Percentiles rank a stretch among this genome's conserved stretches.
Evolutionary conservation across 1,140 invertebrate genomes (phyloP).

Genomic region (Cyphomyrmex costatus): DNA sequence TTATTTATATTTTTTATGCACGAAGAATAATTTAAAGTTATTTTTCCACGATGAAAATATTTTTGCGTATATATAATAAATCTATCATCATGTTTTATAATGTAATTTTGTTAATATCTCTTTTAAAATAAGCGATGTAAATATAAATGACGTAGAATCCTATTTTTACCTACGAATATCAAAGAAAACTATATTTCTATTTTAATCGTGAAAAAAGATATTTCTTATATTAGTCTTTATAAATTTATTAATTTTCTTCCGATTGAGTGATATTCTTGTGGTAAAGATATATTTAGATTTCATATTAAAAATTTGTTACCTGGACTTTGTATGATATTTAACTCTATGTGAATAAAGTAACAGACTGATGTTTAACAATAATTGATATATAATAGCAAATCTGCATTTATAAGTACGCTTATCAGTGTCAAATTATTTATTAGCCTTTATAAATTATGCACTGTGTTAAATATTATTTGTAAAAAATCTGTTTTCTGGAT

Average conservation of each 20-base stretch:
- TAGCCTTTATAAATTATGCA: conserved; percentile 6
- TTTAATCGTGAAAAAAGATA: not conserved
- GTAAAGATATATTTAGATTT: not conserved
- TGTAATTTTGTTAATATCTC: not conserved
- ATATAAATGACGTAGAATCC: not conserved
- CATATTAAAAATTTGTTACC: not conserved
- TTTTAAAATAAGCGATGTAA: not conserved
- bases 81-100: not conserved
- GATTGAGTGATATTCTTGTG: not conserved
- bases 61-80: not conserved
- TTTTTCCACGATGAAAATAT: too few relatives aligned
- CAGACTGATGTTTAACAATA: conserved; percentile 4
- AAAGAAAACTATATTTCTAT: not conserved
- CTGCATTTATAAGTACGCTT: conserved; percentile 13
- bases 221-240: not conserved
- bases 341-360: not conserved
- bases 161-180: not conserved
- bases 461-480: too few relatives aligned
- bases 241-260: not conserved
- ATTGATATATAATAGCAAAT: conserved; percentile 4
- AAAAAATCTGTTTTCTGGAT: too few relatives aligned
- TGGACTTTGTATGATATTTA: not conserved
- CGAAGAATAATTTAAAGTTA: not conserved
- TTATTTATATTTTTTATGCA: not conserved
- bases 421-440: conserved; percentile 2